Base-by-base conservation (phyloP, 2,113 vertebrate genomes). In the Promerops cafer region DNA sequence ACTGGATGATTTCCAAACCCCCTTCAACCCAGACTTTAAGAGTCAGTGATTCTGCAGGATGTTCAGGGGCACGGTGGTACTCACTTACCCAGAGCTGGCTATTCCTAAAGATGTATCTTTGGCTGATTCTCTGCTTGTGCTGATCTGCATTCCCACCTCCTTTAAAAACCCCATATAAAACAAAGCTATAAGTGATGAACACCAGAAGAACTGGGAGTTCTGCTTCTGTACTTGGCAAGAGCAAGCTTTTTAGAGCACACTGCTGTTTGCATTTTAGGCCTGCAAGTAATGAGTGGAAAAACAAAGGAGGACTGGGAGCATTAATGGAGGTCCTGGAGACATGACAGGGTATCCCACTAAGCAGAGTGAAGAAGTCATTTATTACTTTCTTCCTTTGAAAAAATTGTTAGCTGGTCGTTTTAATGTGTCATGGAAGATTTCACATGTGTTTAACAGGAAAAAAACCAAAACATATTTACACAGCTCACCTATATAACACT, bases 31-130 rank as follows among this genome's bases (percentile, higher is more conserved):
- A 68, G 53, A 33, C 33, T 79, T 78, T 64, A 2, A 8, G 42
- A 57, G 31, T 44, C 57, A 57, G 20, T 44, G 44, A 24, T 56
- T 79, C 17, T 64, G 14, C 22, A 23, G 9, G 30, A 16, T 44
- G 31, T 45, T 56, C 42, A 77, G 54, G 28, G 37, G 12, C 26
- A 2, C 0, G 0, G 10, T 27, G 45, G 8, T 49, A 7, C 0
- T 0, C 45, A 27, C 12, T 31, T 7, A 24, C 17, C 16, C 15
- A 23, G 27, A 69, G 12, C 22, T 85, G n/a, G 15, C 7, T 56
- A 28, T 52, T 88, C 19, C 24, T 45, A 3, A 40, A 54, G 20
- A 17, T 39, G 4, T 28, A 3, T 44, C 12, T 87, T 80, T 18
- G 26, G 30, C n/a, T 53, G 10, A n/a, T 19, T 81, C 70, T 37